Conservation (phyloP, 1,140 invertebrate species). For the Stegodyphus mimosarum region DNA sequence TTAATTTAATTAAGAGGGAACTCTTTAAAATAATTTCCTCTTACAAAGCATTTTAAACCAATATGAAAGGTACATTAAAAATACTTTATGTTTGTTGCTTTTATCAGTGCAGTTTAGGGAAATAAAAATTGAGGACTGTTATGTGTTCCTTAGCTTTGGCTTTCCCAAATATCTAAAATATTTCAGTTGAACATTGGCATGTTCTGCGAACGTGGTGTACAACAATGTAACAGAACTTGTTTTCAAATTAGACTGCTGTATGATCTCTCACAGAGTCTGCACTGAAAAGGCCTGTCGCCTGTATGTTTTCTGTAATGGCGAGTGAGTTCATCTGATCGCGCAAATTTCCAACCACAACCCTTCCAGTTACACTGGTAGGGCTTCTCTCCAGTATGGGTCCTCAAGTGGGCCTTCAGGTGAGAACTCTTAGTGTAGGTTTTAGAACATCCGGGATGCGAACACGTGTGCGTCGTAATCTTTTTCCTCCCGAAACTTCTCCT, state of each 20-base stretch:
- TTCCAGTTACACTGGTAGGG: constrained; percentile 74
- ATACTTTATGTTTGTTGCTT: too few relatives aligned
- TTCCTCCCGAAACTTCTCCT: constrained; percentile 70
- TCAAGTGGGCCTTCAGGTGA: constrained; percentile 77
- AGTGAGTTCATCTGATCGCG: constrained; percentile 73
- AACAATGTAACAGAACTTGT: too few relatives aligned
- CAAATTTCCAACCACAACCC: constrained; percentile 75
- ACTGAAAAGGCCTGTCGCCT: constrained; percentile 69
- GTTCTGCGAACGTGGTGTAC: too few relatives aligned
- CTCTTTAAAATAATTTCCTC: too few relatives aligned
- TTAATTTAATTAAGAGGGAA: too few relatives aligned
- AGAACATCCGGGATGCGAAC: constrained; percentile 76
- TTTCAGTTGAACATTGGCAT: too few relatives aligned
- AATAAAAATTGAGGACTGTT: too few relatives aligned
- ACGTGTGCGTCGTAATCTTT: constrained; percentile 73
- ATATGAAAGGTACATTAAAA: too few relatives aligned
- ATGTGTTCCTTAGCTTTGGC: too few relatives aligned
- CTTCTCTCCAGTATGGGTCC: constrained; percentile 77
- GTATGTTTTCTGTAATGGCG: constrained; percentile 70
- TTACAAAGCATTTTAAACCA: too few relatives aligned
- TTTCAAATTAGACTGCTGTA: constrained; percentile 59
- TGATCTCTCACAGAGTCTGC: constrained; percentile 70
- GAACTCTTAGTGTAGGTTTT: constrained; percentile 81
- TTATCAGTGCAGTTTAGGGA: too few relatives aligned
- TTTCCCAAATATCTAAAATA: too few relatives aligned